Base-by-base conservation (phyloP, 1,140 invertebrate genomes). In the Gryllus bimaculatus region DNA sequence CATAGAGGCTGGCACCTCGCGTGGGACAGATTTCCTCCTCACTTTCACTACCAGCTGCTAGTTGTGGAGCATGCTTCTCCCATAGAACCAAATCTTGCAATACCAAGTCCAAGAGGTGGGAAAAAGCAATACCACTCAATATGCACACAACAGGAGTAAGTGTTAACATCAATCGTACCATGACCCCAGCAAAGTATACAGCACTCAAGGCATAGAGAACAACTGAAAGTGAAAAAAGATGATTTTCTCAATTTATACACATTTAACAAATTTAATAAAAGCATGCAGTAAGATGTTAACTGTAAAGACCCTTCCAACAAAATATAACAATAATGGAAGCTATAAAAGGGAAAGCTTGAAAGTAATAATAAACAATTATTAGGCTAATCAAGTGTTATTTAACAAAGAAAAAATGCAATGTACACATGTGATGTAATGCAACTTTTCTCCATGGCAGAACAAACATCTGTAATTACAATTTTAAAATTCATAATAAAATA, bases 111-210 rank as follows among this genome's bases (percentile, higher is more conserved):
- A 99, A 90, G 0, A 97, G 88, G 54, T 93, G 92, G 13, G 97
- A 99, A 86, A 99, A 99, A 0, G 97, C 97, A 76, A 99, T 94
- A 15, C 96, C 97, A 81, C 95, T 92, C 15, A 99, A 88, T 82
- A 99, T 95, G 85, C 98, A 99, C 3, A 99, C 98, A 0, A 98
- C 95, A 0, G 98, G 98, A 2, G 98, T 99, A 15, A 99, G 86
- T 0, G 98, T 99, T 80, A 99, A 86, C 97, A 99, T 99, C 76
- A 99, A 87, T 78, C 98, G 92, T 8, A 99, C 98, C 98, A 99
- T 99, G 15, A 99, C 98, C 75, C 98, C 98, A 81, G 98, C 98
- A 88, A 99, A 99, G 86, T 99, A 99, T 8, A 98, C 97, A 8
- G 98, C 98, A 88, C 96, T 98, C 75, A 99, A 89, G 8, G 98